Base-by-base conservation (phyloP, 2,797 vertebrate species). In the Cynopterus sphinx region DNA sequence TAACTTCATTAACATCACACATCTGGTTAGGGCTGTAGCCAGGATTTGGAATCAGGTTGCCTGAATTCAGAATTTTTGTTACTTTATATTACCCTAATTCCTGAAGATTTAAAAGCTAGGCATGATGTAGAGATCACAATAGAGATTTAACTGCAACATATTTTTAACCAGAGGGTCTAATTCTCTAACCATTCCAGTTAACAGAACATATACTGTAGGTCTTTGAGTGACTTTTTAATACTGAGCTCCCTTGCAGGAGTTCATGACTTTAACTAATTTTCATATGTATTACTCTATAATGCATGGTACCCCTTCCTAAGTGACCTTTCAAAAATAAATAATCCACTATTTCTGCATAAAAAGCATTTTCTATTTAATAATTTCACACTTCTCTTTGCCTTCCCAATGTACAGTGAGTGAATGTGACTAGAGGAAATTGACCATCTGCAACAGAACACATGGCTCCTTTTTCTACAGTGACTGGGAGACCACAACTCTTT, bases 261-360 rank as follows among this genome's bases (percentile, higher is more conserved):
- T 93, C 81, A 82, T 36, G 78, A 91, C 61, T 85, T 85, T 36
- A 92, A 65, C 63, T 95, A 51, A 96, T 96, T 95, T 96, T 96
- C 59, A 61, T 91, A 82, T 84, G 31, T 87, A n/a, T 73, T 78
- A 49, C n/a, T 91, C 24, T n/a, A 59, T 43, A 81, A 65, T 86
- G 26, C 78, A 82, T 78, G 31, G 46, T 57, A 90, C 46, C 43
- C 65, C 96, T 94, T 95, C 43, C 79, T 91, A 81, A 83, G 53
- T 94, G 87, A 91, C 24, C 87, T 95, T 97, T 96, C n/a, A 67
- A 87, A 91, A 95, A 74, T 88, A 95, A 96, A 90, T 77, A 88
- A 57, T 71, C 46, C 3, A 59, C 78, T 94, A 24, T 91, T 41
- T 36, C 59, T 81, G 24, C 65, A 59, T 67, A 78, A 87, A 93